These are phyloP conservation scores for Hirundo rustica DNA, from an alignment of 2,797 vertebrate genomes.

Conservation along the genomic window DNA sequence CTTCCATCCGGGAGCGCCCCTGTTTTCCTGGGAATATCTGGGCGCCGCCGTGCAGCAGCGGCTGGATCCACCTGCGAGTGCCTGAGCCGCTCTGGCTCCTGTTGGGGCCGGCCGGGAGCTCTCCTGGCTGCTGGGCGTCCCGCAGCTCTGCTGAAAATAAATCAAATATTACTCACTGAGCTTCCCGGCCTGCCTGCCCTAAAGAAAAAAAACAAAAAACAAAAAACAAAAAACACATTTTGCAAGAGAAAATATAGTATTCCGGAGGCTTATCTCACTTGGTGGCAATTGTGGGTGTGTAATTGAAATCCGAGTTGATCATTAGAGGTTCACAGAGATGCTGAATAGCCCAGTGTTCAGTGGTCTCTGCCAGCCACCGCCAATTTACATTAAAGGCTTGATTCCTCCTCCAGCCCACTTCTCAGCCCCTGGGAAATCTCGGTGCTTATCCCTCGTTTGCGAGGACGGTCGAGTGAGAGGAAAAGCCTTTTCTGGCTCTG, in stretches of 20 bases:
- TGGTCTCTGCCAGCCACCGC: constrained; percentile 40
- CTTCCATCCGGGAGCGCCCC: not conserved
- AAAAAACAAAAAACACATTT: not conserved
- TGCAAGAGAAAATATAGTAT: constrained; percentile 49
- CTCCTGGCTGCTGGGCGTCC: not conserved
- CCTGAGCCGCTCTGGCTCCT: accelerated
- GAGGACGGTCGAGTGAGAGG: not conserved
- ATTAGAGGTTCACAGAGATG: constrained; percentile 63
- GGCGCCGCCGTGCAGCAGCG: not conserved
- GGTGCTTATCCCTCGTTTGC: not conserved
- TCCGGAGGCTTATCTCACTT: constrained; percentile 57
- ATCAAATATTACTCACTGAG: not conserved
- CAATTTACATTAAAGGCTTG: constrained; percentile 65
- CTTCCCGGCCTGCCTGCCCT: not conserved
- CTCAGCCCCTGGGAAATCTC: constrained; percentile 54
- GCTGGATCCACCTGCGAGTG: not conserved
- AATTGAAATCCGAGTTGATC: constrained; percentile 54
- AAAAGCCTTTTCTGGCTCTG: not conserved
- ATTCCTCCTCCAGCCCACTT: constrained; percentile 49
- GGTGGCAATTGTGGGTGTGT: constrained; percentile 55
- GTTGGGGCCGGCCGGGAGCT: accelerated
- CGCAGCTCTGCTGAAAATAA: not conserved
- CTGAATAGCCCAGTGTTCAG: constrained; percentile 57
- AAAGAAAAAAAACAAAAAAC: not conserved
- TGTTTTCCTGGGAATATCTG: not conserved